Conservation (phyloP, 2,888 invertebrate genomes). For the Tryphoninae sp. region DNA sequence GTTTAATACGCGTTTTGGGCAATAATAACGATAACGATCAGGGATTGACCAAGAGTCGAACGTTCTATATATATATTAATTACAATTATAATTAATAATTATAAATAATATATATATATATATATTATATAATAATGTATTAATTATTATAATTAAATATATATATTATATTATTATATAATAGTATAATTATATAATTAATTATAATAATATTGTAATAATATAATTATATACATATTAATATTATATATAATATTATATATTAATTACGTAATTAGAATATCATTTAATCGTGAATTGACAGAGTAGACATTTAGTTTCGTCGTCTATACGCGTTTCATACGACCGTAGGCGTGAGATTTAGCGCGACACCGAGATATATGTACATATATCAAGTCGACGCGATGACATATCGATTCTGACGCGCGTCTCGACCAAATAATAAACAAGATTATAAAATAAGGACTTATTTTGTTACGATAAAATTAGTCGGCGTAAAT, state of each 20-base stretch:
- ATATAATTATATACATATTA: no score
- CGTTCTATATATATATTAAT: slow-evolving; percentile 14
- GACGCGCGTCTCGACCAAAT: slow-evolving; percentile 35
- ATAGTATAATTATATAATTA: no score
- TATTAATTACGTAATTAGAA: slow-evolving; percentile 15
- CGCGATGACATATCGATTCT: slow-evolving; percentile 36
- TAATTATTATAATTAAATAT: no score
- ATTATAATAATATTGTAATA: no score
- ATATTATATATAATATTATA: neutral
- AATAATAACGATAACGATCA: slow-evolving; percentile 39
- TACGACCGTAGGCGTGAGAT: slow-evolving; percentile 1
- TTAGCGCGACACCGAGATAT: slow-evolving; percentile 11
- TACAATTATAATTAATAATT: no score
- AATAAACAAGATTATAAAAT: slow-evolving; percentile 39
- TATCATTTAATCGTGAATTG: slow-evolving; percentile 9
- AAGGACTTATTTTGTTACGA: slow-evolving; percentile 67
- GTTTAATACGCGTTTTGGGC: slow-evolving; percentile 42
- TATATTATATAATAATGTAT: no score
- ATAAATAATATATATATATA: no score
- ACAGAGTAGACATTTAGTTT: slow-evolving; percentile 7
- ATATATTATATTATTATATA: no score
- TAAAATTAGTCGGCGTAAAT: slow-evolving; percentile 10
- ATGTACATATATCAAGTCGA: neutral
- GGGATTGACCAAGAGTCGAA: slow-evolving; percentile 28
- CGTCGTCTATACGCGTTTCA: slow-evolving; percentile 11